Percentiles rank a stretch among this genome's conserved stretches.
These are phyloP conservation scores for Heliconius aoede DNA, from an alignment of 2,888 invertebrate genomes.

Conservation along the genomic window DNA sequence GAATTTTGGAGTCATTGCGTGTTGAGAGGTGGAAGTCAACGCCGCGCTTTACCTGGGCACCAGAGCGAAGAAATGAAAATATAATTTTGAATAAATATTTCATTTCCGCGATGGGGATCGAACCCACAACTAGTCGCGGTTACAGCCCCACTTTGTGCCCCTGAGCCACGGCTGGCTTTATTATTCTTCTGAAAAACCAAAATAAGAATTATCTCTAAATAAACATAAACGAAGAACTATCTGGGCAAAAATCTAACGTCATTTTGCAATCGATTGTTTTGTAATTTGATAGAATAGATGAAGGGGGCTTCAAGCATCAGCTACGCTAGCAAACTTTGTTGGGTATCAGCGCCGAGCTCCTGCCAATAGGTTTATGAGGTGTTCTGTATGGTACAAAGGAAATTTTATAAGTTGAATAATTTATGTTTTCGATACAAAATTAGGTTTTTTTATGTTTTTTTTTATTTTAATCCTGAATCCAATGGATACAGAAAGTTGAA, in stretches of 20 bases:
- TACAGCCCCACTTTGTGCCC: too few relatives aligned
- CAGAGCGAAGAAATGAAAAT: too few relatives aligned
- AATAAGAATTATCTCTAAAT: neutral
- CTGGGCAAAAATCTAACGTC: neutral
- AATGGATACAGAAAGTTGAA: too few relatives aligned
- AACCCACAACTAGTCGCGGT: too few relatives aligned
- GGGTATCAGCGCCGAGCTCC: slow-evolving; percentile 35
- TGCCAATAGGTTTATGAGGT: slow-evolving; percentile 46
- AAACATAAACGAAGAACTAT: neutral
- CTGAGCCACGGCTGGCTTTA: too few relatives aligned
- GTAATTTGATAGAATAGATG: slow-evolving; percentile 45
- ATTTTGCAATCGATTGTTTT: slow-evolving; percentile 11
- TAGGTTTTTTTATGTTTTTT: neutral
- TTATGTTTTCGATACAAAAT: neutral
- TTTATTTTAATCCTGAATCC: too few relatives aligned
- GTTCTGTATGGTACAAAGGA: slow-evolving; percentile 30
- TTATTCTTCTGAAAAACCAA: too few relatives aligned
- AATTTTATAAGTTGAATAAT: neutral
- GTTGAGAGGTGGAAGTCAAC: too few relatives aligned
- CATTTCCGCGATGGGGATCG: too few relatives aligned
- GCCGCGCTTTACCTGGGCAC: too few relatives aligned
- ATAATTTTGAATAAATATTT: too few relatives aligned
- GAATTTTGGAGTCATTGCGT: too few relatives aligned
- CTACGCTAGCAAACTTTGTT: slow-evolving; percentile 36
- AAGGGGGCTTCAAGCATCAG: slow-evolving; percentile 38